Percentiles rank a stretch among this genome's conserved stretches.
Conservation (phyloP, 1,140 invertebrate species). For the Dryas iulia region DNA sequence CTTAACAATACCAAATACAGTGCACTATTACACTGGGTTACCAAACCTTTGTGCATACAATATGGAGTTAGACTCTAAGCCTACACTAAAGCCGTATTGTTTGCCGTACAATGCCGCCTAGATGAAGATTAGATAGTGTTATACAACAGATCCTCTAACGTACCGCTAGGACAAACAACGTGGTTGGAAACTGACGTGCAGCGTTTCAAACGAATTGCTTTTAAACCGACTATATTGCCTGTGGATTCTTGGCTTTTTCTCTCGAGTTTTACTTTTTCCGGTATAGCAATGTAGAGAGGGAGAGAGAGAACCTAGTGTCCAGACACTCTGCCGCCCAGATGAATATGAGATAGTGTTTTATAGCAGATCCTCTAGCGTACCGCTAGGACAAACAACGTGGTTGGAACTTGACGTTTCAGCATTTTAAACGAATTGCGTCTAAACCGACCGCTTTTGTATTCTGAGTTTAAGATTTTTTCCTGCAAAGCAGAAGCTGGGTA, state of each 20-base stretch:
- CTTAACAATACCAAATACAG: background rate
- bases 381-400: too few relatives aligned
- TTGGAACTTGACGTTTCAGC: too few relatives aligned
- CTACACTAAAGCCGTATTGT: constrained; percentile 12
- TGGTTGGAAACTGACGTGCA: background rate
- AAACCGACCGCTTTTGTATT: too few relatives aligned
- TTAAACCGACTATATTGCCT: background rate
- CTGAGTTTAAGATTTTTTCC: too few relatives aligned
- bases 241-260: background rate
- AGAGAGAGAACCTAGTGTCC: too few relatives aligned
- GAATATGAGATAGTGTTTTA: too few relatives aligned
- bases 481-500: too few relatives aligned
- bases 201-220: background rate
- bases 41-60: background rate
- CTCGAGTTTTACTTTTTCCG: too few relatives aligned
- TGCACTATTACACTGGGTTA: background rate
- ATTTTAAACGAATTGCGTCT: too few relatives aligned
- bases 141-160: constrained; percentile 4
- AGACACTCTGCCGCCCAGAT: too few relatives aligned
- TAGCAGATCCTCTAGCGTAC: too few relatives aligned
- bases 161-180: constrained; percentile 6
- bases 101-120: constrained; percentile 17
- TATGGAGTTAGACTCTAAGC: background rate
- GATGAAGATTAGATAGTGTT: constrained; percentile 21
- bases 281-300: too few relatives aligned